These are phyloP conservation scores for Scarus forsteni DNA, from an alignment of 2,797 vertebrate genomes.

Conservation along the genomic window DNA sequence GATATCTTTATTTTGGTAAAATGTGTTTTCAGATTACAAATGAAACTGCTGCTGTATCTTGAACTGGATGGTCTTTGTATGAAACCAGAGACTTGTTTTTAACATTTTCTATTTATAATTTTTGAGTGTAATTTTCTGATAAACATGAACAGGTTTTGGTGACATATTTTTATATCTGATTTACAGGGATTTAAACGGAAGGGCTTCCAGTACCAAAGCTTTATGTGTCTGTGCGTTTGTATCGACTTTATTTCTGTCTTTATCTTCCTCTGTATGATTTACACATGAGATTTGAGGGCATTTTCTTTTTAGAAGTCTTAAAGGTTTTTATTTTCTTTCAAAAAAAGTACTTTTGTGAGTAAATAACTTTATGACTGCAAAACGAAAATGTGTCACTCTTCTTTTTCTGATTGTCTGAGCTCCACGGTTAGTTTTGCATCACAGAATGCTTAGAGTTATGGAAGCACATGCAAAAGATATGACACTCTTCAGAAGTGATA, in stretches of 20 bases:
- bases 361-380: too few relatives aligned
- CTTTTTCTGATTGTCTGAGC: too few relatives aligned
- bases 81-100: neutral
- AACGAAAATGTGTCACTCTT: too few relatives aligned
- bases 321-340: neutral
- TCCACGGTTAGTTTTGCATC: too few relatives aligned
- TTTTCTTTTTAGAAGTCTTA: constrained; percentile 11
- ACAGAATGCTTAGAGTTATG: too few relatives aligned
- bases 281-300: constrained; percentile 26
- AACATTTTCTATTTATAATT: neutral
- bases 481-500: too few relatives aligned
- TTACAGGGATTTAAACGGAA: constrained; percentile 46
- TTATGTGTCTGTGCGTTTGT: constrained; percentile 17
- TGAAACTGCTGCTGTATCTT: constrained; percentile 8
- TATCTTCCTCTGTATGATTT: constrained; percentile 12
- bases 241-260: neutral
- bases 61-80: constrained; percentile 4
- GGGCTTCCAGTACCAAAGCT: constrained; percentile 55
- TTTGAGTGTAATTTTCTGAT: constrained; percentile 3
- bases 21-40: neutral
- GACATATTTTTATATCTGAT: constrained; percentile 18
- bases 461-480: too few relatives aligned
- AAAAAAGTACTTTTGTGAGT: too few relatives aligned
- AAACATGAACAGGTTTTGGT: neutral
- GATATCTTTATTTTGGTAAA: neutral